These are phyloP conservation scores for Anaspis maculata DNA, from an alignment of 2,888 invertebrate genomes.

Conservation along the genomic window DNA sequence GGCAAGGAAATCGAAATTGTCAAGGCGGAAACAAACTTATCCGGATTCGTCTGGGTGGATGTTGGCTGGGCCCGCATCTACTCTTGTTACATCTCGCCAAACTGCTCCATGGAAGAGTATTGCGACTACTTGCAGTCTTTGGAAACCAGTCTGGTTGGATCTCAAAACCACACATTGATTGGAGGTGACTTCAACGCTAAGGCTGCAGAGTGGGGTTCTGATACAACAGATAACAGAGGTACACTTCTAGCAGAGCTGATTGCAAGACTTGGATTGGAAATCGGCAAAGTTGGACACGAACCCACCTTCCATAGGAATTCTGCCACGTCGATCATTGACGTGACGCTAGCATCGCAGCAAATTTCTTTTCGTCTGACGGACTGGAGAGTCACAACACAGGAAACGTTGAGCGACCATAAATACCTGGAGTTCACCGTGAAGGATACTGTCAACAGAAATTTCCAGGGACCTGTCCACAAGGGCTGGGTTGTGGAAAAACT, in stretches of 20 bases:
- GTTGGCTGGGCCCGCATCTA: background rate
- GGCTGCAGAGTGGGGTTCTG: background rate
- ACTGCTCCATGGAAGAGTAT: background rate
- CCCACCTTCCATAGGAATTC: background rate
- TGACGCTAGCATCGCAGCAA: background rate
- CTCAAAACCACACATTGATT: background rate
- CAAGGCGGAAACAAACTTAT: too few species aligned
- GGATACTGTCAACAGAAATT: too few species aligned
- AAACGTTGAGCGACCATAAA: background rate
- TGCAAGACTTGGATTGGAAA: background rate
- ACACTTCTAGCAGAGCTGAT: background rate
- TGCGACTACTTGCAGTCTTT: background rate
- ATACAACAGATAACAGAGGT: background rate
- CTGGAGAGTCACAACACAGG: background rate
- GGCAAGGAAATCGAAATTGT: too few species aligned
- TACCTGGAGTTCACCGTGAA: background rate
- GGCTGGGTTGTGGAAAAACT: too few species aligned
- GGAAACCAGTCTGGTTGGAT: background rate
- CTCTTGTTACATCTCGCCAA: background rate
- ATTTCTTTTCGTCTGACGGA: background rate
- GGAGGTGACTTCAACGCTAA: background rate
- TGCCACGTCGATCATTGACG: background rate
- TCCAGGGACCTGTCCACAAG: too few species aligned
- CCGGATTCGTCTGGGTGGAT: background rate
- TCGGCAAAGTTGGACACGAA: background rate